Base-by-base conservation (phyloP, 2,888 invertebrate genomes). In the Xestia xanthographa region DNA sequence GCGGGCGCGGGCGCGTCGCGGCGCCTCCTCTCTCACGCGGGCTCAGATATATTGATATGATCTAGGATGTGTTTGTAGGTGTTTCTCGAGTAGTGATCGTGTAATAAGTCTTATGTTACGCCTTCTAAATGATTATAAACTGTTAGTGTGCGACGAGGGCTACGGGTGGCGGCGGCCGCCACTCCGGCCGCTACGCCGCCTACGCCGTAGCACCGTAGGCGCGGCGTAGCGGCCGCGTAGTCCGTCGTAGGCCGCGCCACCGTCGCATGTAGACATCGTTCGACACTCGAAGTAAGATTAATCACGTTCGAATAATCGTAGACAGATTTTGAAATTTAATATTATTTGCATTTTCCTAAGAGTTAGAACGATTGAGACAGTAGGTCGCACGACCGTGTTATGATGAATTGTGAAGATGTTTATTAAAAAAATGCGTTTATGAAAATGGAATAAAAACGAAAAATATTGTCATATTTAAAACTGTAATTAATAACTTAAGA, bases 271-370 rank as follows among this genome's bases (percentile, higher is more conserved):
- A 95, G 93, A 91, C 94, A 92, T 92, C 92, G 94, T 94, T 95
- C 93, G 92, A 95, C 93, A 93, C 92, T 95, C 92, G 91, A 94
- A 95, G 88, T 96, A 95, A 96, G 93, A 93, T 95, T 96, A 95
- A 95, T 95, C 94, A 93, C 93, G 94, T 96, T 96, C 94, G 92
- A 94, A 94, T 94, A 95, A 94, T 94, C 92, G 95, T 96, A 96
- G 96, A 95, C 95, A 94, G 95, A 94, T 94, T 95, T 95, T 94
- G 91, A 96, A 94, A 93, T 95, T 95, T 93, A 95, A 93, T 96
- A 95, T 96, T 91, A 96, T 96, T 96, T 96, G 96, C 96, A 95
- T 95, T 96, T 96, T 96, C 96, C 96, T 96, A 95, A 95, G 94
- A 95, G 94, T 95, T 95, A 96, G 95, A 94, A 94, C 93, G 96